phyloP scores from a whole-genome alignment of 2,888 invertebrate species.

The Scaptomyza polygonia region DNA sequence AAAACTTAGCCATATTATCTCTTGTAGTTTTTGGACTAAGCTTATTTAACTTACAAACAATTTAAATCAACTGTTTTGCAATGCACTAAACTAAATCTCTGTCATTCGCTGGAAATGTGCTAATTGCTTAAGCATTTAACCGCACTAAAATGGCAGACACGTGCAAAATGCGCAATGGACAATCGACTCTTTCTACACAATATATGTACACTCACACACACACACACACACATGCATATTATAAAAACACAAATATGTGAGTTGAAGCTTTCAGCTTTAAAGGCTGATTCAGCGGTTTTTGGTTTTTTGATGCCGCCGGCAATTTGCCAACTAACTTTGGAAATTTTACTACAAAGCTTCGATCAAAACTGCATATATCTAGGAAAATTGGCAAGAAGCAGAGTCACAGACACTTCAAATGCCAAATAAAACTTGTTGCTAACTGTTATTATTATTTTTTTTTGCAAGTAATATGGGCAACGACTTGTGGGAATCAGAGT shows the following conservation, averaged over 20 bases:
- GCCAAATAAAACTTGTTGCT: constrained; percentile 21
- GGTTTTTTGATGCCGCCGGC: constrained; percentile 22
- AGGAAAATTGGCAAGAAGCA: constrained; percentile 24
- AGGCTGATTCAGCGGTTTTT: constrained; percentile 39
- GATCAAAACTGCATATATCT: constrained; percentile 20
- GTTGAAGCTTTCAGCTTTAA: constrained; percentile 8
- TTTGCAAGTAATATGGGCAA: not conserved
- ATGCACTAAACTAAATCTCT: constrained; percentile 2
- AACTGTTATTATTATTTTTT: constrained; percentile 2
- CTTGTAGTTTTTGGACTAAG: too few species aligned
- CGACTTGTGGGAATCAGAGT: constrained; percentile 10
- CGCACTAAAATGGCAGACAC: constrained; percentile 55
- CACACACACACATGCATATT: too few species aligned
- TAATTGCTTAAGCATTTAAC: constrained; percentile 56
- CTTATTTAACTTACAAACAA: too few species aligned
- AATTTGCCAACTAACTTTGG: constrained; percentile 32
- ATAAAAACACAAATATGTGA: too few species aligned
- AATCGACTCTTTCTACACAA: constrained; percentile 47
- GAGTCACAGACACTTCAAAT: not conserved
- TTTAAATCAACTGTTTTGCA: not conserved
- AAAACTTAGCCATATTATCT: too few species aligned
- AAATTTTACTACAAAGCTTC: constrained; percentile 8
- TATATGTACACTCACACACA: not conserved
- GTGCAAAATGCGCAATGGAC: constrained; percentile 49
- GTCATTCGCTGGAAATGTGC: constrained; percentile 34